Conservation (phyloP, 2,888 invertebrate species). For the Ennomos quercinarius region DNA sequence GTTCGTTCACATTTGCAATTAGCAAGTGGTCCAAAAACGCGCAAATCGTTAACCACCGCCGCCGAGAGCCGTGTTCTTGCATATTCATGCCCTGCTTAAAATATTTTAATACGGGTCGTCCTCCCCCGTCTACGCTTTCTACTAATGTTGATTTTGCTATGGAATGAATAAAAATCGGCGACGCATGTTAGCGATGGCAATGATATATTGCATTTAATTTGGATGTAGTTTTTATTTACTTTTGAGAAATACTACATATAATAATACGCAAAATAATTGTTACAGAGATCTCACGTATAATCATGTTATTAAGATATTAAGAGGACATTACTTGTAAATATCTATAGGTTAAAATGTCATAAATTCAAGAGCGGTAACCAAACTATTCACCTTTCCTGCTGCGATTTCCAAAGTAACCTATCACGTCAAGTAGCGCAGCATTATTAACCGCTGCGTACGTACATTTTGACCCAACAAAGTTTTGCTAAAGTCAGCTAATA, state of each 20-base stretch:
- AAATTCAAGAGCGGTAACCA: too few species aligned
- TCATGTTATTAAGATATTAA: too few species aligned
- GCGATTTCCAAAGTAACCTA: too few species aligned
- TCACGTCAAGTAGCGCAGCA: too few species aligned
- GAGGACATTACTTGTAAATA: too few species aligned
- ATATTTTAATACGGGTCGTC: slow-evolving; percentile 82
- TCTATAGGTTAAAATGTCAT: too few species aligned
- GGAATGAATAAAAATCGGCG: slow-evolving; percentile 58
- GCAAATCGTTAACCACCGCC: slow-evolving; percentile 82
- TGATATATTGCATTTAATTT: background rate
- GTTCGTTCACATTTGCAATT: slow-evolving; percentile 84
- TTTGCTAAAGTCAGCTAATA: too few species aligned
- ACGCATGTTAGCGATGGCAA: slow-evolving; percentile 16
- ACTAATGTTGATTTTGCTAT: slow-evolving; percentile 79
- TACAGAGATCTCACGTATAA: too few species aligned
- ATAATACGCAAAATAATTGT: too few species aligned
- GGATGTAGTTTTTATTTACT: background rate
- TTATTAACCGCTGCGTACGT: too few species aligned
- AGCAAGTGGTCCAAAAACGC: slow-evolving; percentile 83
- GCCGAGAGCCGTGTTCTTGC: slow-evolving; percentile 80
- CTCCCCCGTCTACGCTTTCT: slow-evolving; percentile 71
- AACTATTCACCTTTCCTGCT: too few species aligned
- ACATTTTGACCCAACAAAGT: too few species aligned
- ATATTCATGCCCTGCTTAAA: slow-evolving; percentile 85
- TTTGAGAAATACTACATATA: background rate